Base-by-base conservation (phyloP, 1,140 invertebrate species). In the Chymomyza costata region DNA sequence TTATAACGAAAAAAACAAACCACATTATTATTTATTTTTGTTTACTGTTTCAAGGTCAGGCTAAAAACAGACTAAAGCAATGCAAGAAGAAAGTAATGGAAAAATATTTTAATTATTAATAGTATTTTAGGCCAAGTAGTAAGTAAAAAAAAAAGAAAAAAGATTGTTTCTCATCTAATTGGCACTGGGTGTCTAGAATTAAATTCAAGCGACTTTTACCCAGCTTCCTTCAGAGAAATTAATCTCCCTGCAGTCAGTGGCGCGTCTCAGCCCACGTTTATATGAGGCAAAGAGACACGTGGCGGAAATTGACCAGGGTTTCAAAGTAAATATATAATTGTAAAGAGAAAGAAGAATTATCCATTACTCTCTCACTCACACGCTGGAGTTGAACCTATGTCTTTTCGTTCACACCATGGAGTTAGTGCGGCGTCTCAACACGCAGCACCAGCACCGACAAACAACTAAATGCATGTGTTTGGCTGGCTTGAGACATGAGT, bases 171-270 rank as follows among this genome's bases (percentile, higher is more conserved):
- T 51, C 49, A n/a, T 28, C 15, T 39, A 17, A 32, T 56, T 46
- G 58, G 58, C 58, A 61, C 58, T 52, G 53, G 15, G 41, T 35
- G 58, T 56, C 53, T 49, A 61, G 25, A 40, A 53, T 47, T 3
- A 44, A 39, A 17, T 51, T 59, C 34, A 17, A 49, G n/a, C 52
- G 53, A 61, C 57, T 32, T 49, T 18, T 31, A n/a, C 40, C 7
- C 40, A 45, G 53, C 53, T 61, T 56, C 58, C 58, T 61, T 32
- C 52, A 37, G 46, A 61, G 58, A 56, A 61, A 14, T 45, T 55
- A 31, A 30, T 57, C 6, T 57, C 21, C 58, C 58, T 53, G 38
- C 2, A 10, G n/a, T 3, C 11, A 45, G 17, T 57, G 58, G 58
- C 53, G 45, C 46, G 21, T 25, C 53, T 48, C 32, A 45, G n/a